These are phyloP conservation scores for Colistium nudipinnis DNA, from an alignment of 2,113 vertebrate genomes.

Conservation along the genomic window DNA sequence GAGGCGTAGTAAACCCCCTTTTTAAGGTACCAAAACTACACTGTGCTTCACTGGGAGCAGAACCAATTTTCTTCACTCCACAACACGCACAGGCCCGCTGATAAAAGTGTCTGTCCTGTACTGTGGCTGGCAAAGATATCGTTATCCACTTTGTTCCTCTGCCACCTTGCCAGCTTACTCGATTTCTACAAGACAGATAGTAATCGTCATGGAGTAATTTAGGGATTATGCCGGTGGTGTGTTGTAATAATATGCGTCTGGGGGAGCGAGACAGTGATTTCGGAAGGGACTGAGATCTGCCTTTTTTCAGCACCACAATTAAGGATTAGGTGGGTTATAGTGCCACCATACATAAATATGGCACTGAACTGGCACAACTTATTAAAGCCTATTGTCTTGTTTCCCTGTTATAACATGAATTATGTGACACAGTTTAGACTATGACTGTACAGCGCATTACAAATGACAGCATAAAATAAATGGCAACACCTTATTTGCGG, in stretches of 20 bases:
- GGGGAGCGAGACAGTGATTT: conserved; percentile 41
- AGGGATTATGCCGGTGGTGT: conserved; percentile 70
- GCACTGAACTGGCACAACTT: not conserved
- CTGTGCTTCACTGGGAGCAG: conserved; percentile 75
- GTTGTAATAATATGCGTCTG: conserved; percentile 60
- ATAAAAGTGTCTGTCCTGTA: conserved; percentile 72
- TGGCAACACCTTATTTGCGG: conserved; percentile 6
- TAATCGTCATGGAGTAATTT: conserved; percentile 68
- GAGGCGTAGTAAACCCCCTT: conserved; percentile 75
- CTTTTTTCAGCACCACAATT: conserved; percentile 41
- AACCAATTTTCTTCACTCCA: conserved; percentile 84
- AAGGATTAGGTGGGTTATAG: conserved; percentile 6
- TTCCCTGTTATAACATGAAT: not conserved
- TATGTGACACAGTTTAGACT: not conserved
- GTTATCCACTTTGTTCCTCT: conserved; percentile 76
- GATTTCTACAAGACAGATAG: conserved; percentile 66
- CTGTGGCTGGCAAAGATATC: conserved; percentile 69
- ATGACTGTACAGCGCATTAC: not conserved
- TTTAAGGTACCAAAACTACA: conserved; percentile 73
- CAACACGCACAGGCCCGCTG: conserved; percentile 62
- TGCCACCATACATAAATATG: not conserved
- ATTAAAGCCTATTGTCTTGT: too few relatives aligned
- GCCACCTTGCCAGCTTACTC: conserved; percentile 62
- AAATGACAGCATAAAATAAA: not conserved
- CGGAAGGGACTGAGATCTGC: conserved; percentile 26